These are phyloP conservation scores for Mystacornis crossleyi DNA, from an alignment of 2,113 vertebrate genomes.

Conservation along the genomic window DNA sequence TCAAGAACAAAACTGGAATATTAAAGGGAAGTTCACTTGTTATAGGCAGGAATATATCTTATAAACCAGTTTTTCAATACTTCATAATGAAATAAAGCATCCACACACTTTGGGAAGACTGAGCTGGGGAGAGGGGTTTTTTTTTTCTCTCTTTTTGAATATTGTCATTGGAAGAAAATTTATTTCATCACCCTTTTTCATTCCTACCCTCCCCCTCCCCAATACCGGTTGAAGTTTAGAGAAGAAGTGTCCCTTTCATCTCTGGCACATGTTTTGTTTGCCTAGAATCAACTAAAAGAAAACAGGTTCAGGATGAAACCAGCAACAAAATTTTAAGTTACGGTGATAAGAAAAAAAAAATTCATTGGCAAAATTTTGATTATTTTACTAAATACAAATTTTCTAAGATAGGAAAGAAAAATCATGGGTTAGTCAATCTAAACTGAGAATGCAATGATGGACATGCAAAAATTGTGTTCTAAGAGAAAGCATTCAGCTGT, in stretches of 20 bases:
- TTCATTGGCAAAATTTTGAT: not conserved
- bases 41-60: not conserved
- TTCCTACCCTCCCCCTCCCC: too few species aligned
- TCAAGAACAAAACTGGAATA: not conserved
- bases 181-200: not conserved
- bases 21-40: not conserved
- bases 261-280: not conserved
- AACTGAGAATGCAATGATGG: not conserved
- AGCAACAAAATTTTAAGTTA: not conserved
- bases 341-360: not conserved
- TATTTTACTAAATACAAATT: not conserved
- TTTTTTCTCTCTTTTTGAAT: not conserved
- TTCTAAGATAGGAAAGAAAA: not conserved
- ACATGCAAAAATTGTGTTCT: not conserved
- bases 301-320: not conserved
- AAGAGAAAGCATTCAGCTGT: not conserved
- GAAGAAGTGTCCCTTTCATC: not conserved
- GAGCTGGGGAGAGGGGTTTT: not conserved
- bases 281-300: not conserved
- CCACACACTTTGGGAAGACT: not conserved
- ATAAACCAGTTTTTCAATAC: not conserved
- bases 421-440: not conserved
- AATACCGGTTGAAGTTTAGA: not conserved
- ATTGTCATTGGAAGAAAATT: not conserved
- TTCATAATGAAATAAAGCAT: not conserved